These are phyloP conservation scores for Channallabes apus DNA, from an alignment of 2,797 vertebrate genomes.

Conservation along the genomic window DNA sequence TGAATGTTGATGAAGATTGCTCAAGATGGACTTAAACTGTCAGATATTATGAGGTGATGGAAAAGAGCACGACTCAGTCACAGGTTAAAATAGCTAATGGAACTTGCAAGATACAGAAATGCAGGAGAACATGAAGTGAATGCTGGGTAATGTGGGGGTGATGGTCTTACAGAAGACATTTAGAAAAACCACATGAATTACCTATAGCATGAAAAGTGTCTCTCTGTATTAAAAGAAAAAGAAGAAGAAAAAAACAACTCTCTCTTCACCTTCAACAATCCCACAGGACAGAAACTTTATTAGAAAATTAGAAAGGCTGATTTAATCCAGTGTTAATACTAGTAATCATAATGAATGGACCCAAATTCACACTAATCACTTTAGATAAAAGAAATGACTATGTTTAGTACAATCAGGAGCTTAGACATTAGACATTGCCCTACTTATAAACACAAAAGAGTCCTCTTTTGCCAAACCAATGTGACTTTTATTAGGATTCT, in stretches of 20 bases:
- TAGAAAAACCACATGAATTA: not conserved
- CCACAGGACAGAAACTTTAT: not conserved
- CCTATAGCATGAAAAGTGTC: not conserved
- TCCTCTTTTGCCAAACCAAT: not conserved
- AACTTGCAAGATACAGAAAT: not conserved
- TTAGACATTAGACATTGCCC: not conserved
- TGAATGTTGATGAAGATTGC: slow-evolving; percentile 14
- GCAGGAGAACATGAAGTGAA: slow-evolving; percentile 2
- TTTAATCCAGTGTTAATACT: not conserved
- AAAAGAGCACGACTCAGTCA: not conserved
- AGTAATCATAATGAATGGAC: not conserved
- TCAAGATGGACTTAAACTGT: slow-evolving; percentile 14
- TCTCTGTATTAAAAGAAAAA: not conserved
- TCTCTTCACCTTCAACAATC: not conserved
- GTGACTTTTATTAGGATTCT: not conserved
- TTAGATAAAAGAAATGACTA: not conserved
- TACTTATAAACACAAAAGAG: not conserved
- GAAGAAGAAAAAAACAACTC: not conserved
- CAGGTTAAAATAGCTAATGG: slow-evolving; percentile 13
- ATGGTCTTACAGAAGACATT: not conserved
- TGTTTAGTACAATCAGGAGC: not conserved
- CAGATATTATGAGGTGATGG: slow-evolving; percentile 15
- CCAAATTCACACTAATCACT: not conserved
- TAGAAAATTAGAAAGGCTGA: not conserved
- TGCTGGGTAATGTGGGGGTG: not conserved